Evolutionary conservation across 2,888 invertebrate genomes (phyloP), one percentile per base, ranked within the genome.

Genomic region (Leptura quadrifasciata): DNA sequence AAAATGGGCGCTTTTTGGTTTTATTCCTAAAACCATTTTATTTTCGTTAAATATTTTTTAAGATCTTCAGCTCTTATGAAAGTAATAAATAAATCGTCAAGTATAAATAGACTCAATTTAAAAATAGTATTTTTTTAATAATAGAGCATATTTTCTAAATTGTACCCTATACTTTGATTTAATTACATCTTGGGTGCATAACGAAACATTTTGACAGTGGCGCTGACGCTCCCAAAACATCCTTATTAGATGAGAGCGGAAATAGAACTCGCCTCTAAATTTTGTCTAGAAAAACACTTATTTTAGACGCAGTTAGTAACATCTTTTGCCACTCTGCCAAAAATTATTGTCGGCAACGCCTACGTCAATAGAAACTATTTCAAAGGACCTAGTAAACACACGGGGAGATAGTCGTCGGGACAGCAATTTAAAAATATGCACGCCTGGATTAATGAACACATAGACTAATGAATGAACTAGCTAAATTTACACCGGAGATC

Each of bases 381-480:
- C 47, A 47, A 47, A 47, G 47, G 17, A 47, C 15, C 47, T 47
- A 47, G 47, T 47, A n/a, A 47, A 47, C n/a, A 47, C n/a, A n/a
- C n/a, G 15, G 47, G 47, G 47, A 47, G 17, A n/a, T 57, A 57
- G 21, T 15, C 57, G 21, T 15, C 57, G 57, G 20, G 57, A 57
- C 57, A 54, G 10, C 54, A 57, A 21, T 57, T 18, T 57, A 18
- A 18, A 57, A 57, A 57, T 21, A 57, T 57, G 57, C 21, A 57
- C n/a, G 15, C n/a, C 47, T 47, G 17, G 47, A 47, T 47, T 47
- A 47, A 15, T 12, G 39, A 39, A 39, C 12, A 21, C 21, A 57
- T 58, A 15, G 12, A 5, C n/a, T 58, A 15, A 24, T 58, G 27
- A 21, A 58, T 27, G n/a, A 12, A 58, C 24, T 47, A 47, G 27